A percentile compares a stretch with the other conserved stretches of the same genome.
Evolutionary conservation across 2,888 invertebrate genomes (phyloP).

Genomic region (Drosophila parthenogenetica): DNA sequence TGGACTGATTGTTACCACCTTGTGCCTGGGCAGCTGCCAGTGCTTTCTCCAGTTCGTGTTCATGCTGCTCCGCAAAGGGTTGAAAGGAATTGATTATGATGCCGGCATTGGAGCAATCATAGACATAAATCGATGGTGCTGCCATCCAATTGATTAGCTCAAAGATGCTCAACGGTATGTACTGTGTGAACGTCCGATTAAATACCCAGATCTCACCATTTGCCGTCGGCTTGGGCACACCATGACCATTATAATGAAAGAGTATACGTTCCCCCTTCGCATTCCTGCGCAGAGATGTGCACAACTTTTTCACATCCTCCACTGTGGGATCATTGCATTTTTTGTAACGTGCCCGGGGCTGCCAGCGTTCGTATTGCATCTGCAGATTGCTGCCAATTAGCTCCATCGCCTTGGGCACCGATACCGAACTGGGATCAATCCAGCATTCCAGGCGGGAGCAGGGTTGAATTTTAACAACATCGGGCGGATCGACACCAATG

Average conservation of each 20-base stretch:
- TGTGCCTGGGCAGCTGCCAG: constrained; percentile 59
- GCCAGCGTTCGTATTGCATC: constrained; percentile 99
- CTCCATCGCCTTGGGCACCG: constrained; percentile 96
- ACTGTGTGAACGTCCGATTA: constrained; percentile 99
- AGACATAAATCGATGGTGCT: constrained; percentile 99
- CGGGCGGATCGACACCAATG: constrained; percentile 99
- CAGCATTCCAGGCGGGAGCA: constrained; percentile 98
- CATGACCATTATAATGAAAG: constrained; percentile 99
- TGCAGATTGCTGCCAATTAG: constrained; percentile 96
- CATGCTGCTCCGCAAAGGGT: constrained; percentile 95
- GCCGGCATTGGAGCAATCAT: constrained; percentile 99
- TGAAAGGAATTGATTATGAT: constrained; percentile 96
- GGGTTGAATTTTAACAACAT: constrained; percentile 98
- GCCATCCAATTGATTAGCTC: constrained; percentile 99
- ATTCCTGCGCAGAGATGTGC: constrained; percentile 96
- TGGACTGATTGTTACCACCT: not conserved
- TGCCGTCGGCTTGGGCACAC: constrained; percentile 98
- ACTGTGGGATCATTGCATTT: constrained; percentile 98
- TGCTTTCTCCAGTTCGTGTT: constrained; percentile 89
- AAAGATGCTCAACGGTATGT: constrained; percentile 99
- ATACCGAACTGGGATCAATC: constrained; percentile 96
- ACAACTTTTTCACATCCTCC: constrained; percentile 98
- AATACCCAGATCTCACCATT: constrained; percentile 99
- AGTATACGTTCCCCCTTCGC: constrained; percentile 99
- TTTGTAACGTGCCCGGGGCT: constrained; percentile 98